These are phyloP conservation scores for Paramuricea clavata DNA, from an alignment of 92 coral and sea anemone species.

Conservation along the genomic window DNA sequence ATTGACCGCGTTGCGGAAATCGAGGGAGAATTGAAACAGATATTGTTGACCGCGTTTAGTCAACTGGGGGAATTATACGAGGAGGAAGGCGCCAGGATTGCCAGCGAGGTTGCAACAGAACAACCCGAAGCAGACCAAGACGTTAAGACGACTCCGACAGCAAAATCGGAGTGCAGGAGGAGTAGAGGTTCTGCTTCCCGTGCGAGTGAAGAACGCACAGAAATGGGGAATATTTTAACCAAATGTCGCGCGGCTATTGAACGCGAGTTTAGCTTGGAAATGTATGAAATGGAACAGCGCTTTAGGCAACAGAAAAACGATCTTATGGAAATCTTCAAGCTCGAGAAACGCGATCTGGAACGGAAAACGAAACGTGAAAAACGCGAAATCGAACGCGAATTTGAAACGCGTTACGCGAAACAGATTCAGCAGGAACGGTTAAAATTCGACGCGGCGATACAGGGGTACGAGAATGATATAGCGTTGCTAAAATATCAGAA, in stretches of 20 bases:
- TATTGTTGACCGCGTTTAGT: slow-evolving; percentile 82
- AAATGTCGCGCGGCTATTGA: slow-evolving; percentile 88
- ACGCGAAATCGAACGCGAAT: slow-evolving; percentile 85
- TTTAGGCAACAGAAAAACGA: slow-evolving; percentile 96
- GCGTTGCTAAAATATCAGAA: slow-evolving; percentile 94
- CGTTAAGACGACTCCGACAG: slow-evolving; percentile 64
- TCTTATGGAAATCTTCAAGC: slow-evolving; percentile 87
- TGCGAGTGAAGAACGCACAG: slow-evolving; percentile 70
- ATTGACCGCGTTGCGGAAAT: slow-evolving; percentile 92
- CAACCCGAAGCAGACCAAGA: slow-evolving; percentile 96
- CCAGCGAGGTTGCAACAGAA: slow-evolving; percentile 75
- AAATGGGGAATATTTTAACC: slow-evolving; percentile 82
- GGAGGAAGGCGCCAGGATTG: slow-evolving; percentile 81
- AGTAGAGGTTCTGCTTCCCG: slow-evolving; percentile 61
- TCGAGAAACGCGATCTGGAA: slow-evolving; percentile 86
- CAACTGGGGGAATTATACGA: slow-evolving; percentile 88
- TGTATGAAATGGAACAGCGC: slow-evolving; percentile 88
- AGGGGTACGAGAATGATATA: slow-evolving; percentile 93
- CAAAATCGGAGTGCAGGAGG: slow-evolving; percentile 38
- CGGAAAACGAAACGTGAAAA: slow-evolving; percentile 81
- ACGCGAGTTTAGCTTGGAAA: slow-evolving; percentile 89
- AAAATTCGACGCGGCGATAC: slow-evolving; percentile 93
- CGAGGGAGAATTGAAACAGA: slow-evolving; percentile 89
- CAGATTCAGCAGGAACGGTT: slow-evolving; percentile 84
- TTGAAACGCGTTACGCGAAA: slow-evolving; percentile 87